Conservation (phyloP, 2,113 vertebrate species). For the Equus quagga region DNA sequence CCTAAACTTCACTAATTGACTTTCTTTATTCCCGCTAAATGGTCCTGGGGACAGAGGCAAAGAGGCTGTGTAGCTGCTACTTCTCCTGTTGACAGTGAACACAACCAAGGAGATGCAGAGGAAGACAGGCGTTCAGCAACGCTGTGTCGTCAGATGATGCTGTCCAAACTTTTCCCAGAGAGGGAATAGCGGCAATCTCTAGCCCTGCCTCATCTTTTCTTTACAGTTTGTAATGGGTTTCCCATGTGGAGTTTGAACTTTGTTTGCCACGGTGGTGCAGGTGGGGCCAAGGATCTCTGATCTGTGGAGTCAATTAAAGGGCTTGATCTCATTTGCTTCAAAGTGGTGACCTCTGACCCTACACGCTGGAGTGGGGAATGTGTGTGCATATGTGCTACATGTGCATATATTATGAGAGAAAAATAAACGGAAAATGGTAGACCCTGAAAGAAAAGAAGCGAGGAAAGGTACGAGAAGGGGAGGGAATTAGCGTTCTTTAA, state of each 20-base stretch:
- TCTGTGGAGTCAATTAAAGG: not conserved
- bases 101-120: not conserved
- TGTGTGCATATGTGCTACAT: not conserved
- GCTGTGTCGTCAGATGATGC: not conserved
- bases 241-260: not conserved
- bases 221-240: not conserved
- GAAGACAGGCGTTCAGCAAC: not conserved
- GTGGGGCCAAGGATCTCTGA: not conserved
- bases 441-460: not conserved
- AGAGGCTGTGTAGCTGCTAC: not conserved
- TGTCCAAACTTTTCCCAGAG: not conserved
- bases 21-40: not conserved
- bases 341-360: not conserved
- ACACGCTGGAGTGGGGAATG: not conserved
- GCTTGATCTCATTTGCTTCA: not conserved
- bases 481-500: not conserved
- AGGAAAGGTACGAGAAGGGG: not conserved
- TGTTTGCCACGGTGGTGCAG: not conserved
- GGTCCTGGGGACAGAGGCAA: not conserved
- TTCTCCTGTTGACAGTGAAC: not conserved
- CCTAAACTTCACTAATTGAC: not conserved
- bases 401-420: not conserved
- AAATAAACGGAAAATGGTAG: not conserved
- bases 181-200: not conserved
- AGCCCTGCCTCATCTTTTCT: not conserved